Evolutionary conservation across 2,113 vertebrate species (phyloP).

Genomic region (Heterocephalus glaber): DNA sequence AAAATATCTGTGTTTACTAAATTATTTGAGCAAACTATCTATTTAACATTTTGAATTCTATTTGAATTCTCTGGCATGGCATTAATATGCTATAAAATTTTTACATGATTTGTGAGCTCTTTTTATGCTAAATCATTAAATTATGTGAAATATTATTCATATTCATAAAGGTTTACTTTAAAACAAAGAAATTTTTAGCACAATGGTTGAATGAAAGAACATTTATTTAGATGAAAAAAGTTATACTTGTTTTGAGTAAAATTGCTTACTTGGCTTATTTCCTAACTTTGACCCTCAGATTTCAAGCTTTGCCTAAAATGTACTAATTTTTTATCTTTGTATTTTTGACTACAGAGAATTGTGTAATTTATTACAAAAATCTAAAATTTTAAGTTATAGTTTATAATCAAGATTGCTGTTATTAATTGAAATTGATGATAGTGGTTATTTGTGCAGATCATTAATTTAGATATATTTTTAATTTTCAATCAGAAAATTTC

Average conservation of each 20-base stretch:
- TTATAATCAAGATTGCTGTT: background rate
- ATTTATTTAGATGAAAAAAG: background rate
- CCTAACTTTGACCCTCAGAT: background rate
- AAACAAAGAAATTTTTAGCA: background rate
- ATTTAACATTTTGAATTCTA: background rate
- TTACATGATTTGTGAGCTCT: background rate
- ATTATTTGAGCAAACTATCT: background rate
- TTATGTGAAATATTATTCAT: background rate
- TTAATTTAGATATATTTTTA: background rate
- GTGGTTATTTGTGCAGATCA: background rate
- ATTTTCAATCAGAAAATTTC: background rate
- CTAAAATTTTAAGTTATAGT: background rate
- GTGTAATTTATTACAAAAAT: background rate
- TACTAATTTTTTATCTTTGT: background rate
- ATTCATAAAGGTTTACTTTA: background rate
- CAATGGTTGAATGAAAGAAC: background rate
- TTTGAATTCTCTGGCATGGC: background rate
- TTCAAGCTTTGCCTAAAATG: slow-evolving; percentile 17
- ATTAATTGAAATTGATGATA: background rate
- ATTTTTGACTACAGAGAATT: background rate
- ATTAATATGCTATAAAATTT: background rate
- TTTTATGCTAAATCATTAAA: background rate
- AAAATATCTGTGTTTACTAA: slow-evolving; percentile 3
- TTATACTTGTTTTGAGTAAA: background rate
- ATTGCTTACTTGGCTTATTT: background rate